Evolutionary conservation across 2,113 vertebrate genomes (phyloP).

Genomic region (Poeciliopsis retropinna): DNA sequence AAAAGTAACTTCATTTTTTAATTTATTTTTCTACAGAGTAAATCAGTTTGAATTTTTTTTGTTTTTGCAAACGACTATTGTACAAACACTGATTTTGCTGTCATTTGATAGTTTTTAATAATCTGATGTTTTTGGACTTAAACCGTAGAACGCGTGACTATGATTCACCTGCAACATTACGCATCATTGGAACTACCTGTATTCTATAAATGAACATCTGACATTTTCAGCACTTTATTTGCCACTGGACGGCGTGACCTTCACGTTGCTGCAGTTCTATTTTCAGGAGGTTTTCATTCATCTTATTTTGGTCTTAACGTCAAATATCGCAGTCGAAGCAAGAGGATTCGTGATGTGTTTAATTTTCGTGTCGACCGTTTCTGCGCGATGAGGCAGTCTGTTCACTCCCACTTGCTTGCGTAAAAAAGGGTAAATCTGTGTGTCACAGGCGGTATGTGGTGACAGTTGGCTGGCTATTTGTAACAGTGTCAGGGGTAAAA

Average conservation of each 20-base stretch:
- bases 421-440: conserved; percentile 30
- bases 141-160: background rate
- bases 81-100: background rate
- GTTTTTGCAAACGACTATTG: background rate
- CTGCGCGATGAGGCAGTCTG: conserved; percentile 26
- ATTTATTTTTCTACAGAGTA: background rate
- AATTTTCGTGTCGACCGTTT: conserved; percentile 5
- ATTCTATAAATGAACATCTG: background rate
- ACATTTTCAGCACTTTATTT: background rate
- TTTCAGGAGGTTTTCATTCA: background rate
- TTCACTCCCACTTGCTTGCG: conserved; percentile 23
- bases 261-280: background rate
- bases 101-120: background rate
- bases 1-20: background rate
- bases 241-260: background rate
- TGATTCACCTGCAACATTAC: background rate
- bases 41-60: background rate
- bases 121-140: background rate
- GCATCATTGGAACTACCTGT: background rate
- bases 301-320: conserved; percentile 7
- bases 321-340: background rate
- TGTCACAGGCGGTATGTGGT: conserved; percentile 13
- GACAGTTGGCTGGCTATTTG: conserved; percentile 15
- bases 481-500: conserved; percentile 2
- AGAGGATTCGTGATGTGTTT: background rate